A percentile compares a stretch with the other conserved stretches of the same genome.
phyloP scores from a whole-genome alignment of 2,797 vertebrate species.

The Sciaenops ocellatus region DNA sequence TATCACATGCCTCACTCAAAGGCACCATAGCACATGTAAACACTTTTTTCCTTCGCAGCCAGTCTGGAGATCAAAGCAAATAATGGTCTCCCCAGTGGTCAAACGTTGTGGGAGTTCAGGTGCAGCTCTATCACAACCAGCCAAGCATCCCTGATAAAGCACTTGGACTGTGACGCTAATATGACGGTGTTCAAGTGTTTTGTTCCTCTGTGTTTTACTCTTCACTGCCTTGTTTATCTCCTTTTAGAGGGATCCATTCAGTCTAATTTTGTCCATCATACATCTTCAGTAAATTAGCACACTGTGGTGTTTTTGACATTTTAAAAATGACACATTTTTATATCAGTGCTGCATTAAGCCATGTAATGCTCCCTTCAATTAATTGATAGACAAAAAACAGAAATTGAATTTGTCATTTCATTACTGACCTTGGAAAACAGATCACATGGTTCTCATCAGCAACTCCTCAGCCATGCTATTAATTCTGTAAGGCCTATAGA shows the following conservation, averaged over 20 bases:
- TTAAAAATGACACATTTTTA: neutral
- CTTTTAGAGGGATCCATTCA: neutral
- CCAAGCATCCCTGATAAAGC: neutral
- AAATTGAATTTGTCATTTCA: neutral
- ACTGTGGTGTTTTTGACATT: neutral
- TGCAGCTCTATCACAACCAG: conserved; percentile 21
- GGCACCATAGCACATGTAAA: neutral
- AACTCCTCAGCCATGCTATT: too few species aligned
- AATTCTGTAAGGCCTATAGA: too few species aligned
- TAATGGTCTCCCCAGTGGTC: neutral
- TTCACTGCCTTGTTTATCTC: neutral
- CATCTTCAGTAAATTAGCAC: neutral
- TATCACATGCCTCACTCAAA: neutral
- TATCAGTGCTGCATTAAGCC: neutral
- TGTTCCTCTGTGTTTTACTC: neutral
- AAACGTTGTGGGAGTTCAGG: conserved; percentile 17
- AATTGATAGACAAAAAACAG: neutral
- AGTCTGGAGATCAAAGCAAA: conserved; percentile 17
- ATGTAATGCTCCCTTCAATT: neutral
- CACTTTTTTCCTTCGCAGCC: conserved; percentile 3
- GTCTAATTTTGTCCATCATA: neutral
- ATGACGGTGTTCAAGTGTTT: neutral
- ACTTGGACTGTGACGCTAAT: conserved; percentile 4
- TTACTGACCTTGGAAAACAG: neutral
- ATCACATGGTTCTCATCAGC: neutral